These are phyloP conservation scores for Eidolon helvum DNA, from an alignment of 2,113 vertebrate genomes.

Conservation along the genomic window DNA sequence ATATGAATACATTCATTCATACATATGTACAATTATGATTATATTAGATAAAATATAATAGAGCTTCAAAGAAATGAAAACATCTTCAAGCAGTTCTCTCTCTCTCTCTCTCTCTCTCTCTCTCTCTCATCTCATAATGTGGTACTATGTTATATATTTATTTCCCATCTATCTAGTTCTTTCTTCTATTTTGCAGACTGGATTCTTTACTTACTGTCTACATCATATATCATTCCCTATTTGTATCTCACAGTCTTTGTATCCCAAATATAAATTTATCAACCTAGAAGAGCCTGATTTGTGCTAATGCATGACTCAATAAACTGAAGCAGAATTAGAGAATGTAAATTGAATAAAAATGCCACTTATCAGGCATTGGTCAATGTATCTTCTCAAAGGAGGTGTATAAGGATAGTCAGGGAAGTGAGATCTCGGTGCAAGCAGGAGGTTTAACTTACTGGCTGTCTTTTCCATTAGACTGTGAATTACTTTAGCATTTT, in stretches of 20 bases:
- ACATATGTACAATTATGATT: not conserved
- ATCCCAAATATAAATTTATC: not conserved
- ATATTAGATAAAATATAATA: not conserved
- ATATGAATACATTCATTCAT: not conserved
- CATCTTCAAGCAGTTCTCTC: not conserved
- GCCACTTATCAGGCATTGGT: not conserved
- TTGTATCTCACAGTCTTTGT: not conserved
- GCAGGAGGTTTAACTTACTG: not conserved
- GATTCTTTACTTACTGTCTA: not conserved
- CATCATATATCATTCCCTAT: not conserved
- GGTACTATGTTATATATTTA: not conserved
- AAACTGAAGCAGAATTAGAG: not conserved
- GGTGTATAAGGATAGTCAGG: not conserved
- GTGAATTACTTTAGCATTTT: not conserved
- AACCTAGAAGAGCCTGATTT: not conserved
- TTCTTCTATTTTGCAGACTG: not conserved
- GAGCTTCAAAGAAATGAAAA: not conserved
- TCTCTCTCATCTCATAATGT: not conserved
- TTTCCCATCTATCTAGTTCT: not conserved
- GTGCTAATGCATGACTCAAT: not conserved
- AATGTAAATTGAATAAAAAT: not conserved
- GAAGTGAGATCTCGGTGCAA: not conserved
- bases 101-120: not conserved
- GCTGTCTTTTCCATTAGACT: not conserved
- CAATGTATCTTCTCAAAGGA: not conserved